phyloP scores from a whole-genome alignment of 1,140 invertebrate genomes.

The Holotrichia oblita region DNA sequence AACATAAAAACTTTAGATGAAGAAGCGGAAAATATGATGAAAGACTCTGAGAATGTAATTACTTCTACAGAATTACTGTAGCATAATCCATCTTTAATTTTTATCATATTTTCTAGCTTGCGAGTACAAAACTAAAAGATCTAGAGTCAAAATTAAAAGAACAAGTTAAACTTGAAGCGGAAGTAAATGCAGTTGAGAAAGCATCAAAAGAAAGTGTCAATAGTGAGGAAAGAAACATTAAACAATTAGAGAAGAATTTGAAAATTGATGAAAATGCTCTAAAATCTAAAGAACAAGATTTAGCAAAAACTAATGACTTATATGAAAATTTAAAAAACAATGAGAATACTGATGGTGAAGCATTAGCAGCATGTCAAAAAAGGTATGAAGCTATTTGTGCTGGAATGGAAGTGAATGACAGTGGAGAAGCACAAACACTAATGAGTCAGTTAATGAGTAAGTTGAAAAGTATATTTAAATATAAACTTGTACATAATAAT shows the following conservation, averaged over 20 bases:
- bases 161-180: conserved; percentile 75
- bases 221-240: conserved; percentile 74
- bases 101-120: conserved; percentile 1
- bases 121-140: conserved; percentile 64
- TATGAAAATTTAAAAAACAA: conserved; percentile 77
- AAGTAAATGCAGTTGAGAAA: conserved; percentile 72
- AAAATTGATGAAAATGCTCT: conserved; percentile 77
- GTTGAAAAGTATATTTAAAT: conserved; percentile 35
- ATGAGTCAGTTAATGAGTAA: conserved; percentile 89
- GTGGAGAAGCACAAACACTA: conserved; percentile 84
- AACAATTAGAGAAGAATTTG: conserved; percentile 75
- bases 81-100: background rate
- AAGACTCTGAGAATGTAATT: conserved; percentile 68
- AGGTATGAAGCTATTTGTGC: conserved; percentile 84
- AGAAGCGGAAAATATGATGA: conserved; percentile 64
- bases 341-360: conserved; percentile 73
- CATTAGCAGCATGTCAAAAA: conserved; percentile 77
- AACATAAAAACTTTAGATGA: conserved; percentile 56
- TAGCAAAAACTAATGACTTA: conserved; percentile 71
- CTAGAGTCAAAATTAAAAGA: conserved; percentile 74
- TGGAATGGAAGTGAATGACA: conserved; percentile 82
- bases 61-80: conserved; percentile 40
- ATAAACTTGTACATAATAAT: background rate
- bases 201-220: conserved; percentile 75
- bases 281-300: conserved; percentile 71